These are phyloP conservation scores for Polymixis lichenea DNA, from an alignment of 2,888 invertebrate genomes.

Conservation along the genomic window DNA sequence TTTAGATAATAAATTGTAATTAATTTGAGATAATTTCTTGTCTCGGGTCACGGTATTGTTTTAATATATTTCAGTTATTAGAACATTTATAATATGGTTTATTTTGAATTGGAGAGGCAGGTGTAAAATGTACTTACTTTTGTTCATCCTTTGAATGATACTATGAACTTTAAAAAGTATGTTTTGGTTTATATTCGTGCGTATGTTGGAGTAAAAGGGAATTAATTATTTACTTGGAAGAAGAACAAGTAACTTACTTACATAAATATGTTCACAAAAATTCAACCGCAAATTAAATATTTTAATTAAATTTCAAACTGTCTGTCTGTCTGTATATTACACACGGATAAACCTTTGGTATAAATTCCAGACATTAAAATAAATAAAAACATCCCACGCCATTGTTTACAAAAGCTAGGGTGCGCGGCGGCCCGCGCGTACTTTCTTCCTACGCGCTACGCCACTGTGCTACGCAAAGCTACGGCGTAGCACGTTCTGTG, in stretches of 20 bases:
- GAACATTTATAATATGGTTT: slow-evolving; percentile 66
- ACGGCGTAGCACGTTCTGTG: slow-evolving; percentile 22
- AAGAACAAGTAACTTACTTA: neutral
- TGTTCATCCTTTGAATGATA: neutral
- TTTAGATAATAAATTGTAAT: slow-evolving; percentile 75
- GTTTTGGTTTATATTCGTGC: neutral
- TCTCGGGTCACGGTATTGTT: slow-evolving; percentile 71
- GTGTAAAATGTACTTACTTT: neutral
- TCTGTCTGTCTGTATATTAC: no score
- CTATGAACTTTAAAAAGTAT: neutral
- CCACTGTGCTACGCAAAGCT: neutral
- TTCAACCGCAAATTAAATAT: neutral
- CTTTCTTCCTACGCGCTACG: neutral
- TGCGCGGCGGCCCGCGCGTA: neutral
- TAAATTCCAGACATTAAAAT: neutral
- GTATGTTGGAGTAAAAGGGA: no score
- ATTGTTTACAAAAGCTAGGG: neutral
- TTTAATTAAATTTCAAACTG: no score
- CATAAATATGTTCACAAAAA: neutral
- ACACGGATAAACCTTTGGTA: neutral
- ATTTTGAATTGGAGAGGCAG: slow-evolving; percentile 32
- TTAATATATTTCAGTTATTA: slow-evolving; percentile 62
- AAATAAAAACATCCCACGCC: neutral
- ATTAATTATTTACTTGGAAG: no score
- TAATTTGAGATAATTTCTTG: slow-evolving; percentile 74